Base-by-base conservation (phyloP, 2,797 vertebrate species). In the Phoxinus dragarum region DNA sequence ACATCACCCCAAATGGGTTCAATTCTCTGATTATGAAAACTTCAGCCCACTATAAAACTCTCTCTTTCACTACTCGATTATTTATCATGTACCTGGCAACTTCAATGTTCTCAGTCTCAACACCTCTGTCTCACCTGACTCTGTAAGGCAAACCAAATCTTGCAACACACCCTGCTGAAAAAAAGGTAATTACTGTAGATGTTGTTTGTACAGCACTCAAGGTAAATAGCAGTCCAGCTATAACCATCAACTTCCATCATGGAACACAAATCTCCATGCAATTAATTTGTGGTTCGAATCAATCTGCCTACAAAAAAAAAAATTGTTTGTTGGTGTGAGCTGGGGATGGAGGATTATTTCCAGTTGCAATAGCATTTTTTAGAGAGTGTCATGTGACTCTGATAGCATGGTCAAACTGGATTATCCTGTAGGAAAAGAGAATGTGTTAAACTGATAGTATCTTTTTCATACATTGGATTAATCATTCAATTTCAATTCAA, bases 1-100 rank as follows among this genome's bases (percentile, higher is more conserved):
- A 84, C 61, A 56, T 84, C 83, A 38, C 42, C 66, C 75, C 36
- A 56, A 12, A 85, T 64, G 12, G n/a, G 27, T 56, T 79, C 75
- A 61, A 72, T 85, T 34, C 17, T 68, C 54, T 85, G 75, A 52
- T 79, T 80, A 44, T 72, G 75, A 8, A 77, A 31, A 38, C 42
- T 56, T 34, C 47, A 6, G 16, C 73, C 73, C 44, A 54, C 73
- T 16, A 76, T 76, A 31, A 56, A 77, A 77, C 34, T 38, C 17
- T 34, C 17, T 38, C 7, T 19, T 67, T 67, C 17, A 36, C 16
- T 67, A 36, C 64, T 2, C 17, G 34, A 38, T 38, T 67, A 34
- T 19, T 6, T 17, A 21, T 67, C 66, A 21, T 10, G 6, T 38
- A 38, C 34, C 17, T 34, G 66, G 17, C 34, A 7, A 68, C 17